Evolutionary conservation across 2,113 vertebrate genomes (phyloP).

Genomic region (Donacobius atricapilla): DNA sequence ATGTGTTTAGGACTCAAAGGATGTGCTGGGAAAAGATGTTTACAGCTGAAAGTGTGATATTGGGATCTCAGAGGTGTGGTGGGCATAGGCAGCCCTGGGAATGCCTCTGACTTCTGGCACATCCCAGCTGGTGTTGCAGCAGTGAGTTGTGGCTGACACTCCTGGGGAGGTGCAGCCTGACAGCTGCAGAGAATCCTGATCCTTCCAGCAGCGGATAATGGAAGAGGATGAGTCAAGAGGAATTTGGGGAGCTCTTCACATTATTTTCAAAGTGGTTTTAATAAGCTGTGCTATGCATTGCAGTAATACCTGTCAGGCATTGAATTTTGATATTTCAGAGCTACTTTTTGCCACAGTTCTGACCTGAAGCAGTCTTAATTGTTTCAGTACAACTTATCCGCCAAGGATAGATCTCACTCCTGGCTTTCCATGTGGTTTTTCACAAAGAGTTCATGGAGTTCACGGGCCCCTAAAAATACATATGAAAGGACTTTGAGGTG

Average conservation of each 20-base stretch:
- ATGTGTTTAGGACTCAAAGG: background rate
- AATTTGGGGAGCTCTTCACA: background rate
- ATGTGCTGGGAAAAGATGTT: background rate
- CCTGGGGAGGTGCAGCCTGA: background rate
- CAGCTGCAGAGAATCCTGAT: background rate
- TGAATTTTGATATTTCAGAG: background rate
- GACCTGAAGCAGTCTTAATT: background rate
- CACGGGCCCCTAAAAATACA: background rate
- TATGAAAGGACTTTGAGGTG: background rate
- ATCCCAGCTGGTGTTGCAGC: background rate
- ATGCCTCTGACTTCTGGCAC: rapidly evolving
- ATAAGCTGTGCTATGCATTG: background rate
- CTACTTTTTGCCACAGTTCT: slow-evolving; percentile 15
- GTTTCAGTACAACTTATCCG: background rate
- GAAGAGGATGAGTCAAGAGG: background rate
- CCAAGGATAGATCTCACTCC: background rate
- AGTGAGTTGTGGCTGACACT: background rate
- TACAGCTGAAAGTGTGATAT: rapidly evolving
- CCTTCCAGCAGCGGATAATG: background rate
- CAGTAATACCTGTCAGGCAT: background rate
- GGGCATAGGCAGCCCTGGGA: rapidly evolving
- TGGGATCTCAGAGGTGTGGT: background rate
- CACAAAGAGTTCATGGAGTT: background rate
- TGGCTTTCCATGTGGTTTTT: background rate
- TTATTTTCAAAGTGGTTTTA: background rate